Conservation (phyloP, 2,888 invertebrate species). For the Capitulum mitella region DNA sequence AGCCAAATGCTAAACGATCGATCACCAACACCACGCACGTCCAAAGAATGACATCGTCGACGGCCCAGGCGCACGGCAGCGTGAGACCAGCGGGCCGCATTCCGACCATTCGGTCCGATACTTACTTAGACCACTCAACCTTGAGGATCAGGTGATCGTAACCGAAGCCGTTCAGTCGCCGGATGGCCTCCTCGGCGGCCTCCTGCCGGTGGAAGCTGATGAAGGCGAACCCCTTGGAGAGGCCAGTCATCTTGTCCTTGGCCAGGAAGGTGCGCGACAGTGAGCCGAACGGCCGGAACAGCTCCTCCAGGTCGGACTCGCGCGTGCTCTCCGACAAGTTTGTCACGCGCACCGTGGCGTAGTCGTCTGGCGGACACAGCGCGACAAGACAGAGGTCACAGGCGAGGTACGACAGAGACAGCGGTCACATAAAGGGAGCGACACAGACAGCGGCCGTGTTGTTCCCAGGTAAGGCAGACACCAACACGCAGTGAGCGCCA, state of each 20-base stretch:
- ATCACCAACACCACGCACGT: no score
- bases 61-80: no score
- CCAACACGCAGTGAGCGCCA: no score
- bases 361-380: conserved; percentile 52
- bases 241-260: conserved; percentile 62
- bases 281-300: conserved; percentile 88
- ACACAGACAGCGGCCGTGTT: no score
- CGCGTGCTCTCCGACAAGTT: conserved; percentile 90
- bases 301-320: conserved; percentile 89
- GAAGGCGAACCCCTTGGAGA: conserved; percentile 61
- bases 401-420: neutral
- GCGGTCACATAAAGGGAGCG: no score
- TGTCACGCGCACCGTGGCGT: conserved; percentile 88
- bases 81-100: no score
- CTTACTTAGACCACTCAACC: conserved; percentile 92
- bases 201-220: conserved; percentile 88
- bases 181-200: conserved; percentile 88
- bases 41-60: no score
- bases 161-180: conserved; percentile 80
- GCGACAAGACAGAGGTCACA: neutral
- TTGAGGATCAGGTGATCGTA: conserved; percentile 96
- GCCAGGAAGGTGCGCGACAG: conserved; percentile 91
- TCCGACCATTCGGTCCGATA: neutral
- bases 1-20: no score
- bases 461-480: no score